Conservation (phyloP, 30 jellyfish, hydroid and myxozoan genomes). For the Cassiopea xamachana region DNA sequence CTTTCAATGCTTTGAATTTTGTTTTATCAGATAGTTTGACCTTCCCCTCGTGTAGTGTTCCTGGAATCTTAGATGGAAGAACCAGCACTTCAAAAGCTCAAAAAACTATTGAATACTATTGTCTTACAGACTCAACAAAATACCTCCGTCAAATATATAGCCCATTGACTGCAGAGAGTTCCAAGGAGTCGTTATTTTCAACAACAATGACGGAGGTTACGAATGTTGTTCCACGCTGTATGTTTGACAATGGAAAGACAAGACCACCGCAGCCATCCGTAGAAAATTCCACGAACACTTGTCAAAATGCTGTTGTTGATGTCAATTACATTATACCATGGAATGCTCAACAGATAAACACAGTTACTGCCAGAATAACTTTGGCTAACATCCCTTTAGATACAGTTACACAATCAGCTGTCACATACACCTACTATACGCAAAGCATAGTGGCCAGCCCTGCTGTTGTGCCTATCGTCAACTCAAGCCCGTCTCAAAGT, state of each 20-base stretch:
- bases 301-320: constrained; percentile 73
- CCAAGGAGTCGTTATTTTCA: constrained; percentile 33
- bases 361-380: constrained; percentile 62
- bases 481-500: neutral
- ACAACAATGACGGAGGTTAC: neutral
- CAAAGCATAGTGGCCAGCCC: constrained; percentile 19
- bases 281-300: constrained; percentile 13
- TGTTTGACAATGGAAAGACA: constrained; percentile 47
- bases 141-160: neutral
- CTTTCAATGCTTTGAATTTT: constrained; percentile 48
- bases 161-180: neutral
- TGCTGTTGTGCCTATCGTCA: neutral
- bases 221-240: constrained; percentile 20
- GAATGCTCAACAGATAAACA: constrained; percentile 52
- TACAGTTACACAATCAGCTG: constrained; percentile 35
- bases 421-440: constrained; percentile 45
- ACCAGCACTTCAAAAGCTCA: constrained; percentile 31
- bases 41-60: constrained; percentile 61
- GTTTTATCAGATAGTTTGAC: constrained; percentile 17
- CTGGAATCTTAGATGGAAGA: constrained; percentile 55
- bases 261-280: constrained; percentile 63
- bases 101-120: constrained; percentile 66
- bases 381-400: constrained; percentile 50
- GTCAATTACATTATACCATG: constrained; percentile 60
- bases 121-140: constrained; percentile 21